These are phyloP conservation scores for Pseudotriccus pelzelni DNA, from an alignment of 2,797 vertebrate species.

Conservation along the genomic window DNA sequence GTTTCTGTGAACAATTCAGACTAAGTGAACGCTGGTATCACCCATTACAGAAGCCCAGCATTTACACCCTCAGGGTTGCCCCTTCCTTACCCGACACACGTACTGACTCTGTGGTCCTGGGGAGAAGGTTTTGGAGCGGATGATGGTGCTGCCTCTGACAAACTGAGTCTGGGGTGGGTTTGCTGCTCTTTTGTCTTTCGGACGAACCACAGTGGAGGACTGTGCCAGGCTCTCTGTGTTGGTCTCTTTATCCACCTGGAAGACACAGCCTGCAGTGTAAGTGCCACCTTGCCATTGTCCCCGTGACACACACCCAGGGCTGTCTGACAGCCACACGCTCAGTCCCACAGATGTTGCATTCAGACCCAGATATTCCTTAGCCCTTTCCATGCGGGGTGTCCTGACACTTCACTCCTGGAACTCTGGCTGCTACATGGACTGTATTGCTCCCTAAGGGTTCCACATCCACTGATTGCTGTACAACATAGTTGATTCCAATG, in stretches of 20 bases:
- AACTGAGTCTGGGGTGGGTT: conserved; percentile 85
- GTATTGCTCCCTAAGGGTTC: neutral
- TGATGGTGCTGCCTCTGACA: conserved; percentile 92
- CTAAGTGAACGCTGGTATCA: neutral
- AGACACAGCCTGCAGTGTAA: neutral
- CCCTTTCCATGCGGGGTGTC: neutral
- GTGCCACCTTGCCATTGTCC: neutral
- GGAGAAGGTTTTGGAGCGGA: conserved; percentile 97
- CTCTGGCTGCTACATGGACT: neutral
- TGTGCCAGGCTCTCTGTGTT: conserved; percentile 82
- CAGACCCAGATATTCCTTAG: neutral
- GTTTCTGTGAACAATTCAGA: neutral
- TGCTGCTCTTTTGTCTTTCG: conserved; percentile 87
- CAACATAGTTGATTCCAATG: neutral
- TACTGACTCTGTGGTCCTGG: conserved; percentile 97
- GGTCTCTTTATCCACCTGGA: conserved; percentile 93
- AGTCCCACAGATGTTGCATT: neutral
- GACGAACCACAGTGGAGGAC: conserved; percentile 85
- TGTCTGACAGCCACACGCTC: neutral
- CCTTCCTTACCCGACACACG: conserved; percentile 88
- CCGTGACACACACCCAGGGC: neutral
- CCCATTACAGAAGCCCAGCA: neutral
- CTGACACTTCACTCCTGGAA: neutral
- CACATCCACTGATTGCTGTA: neutral
- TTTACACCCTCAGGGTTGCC: neutral